Conservation (phyloP, 2,888 invertebrate species). For the Marasmarcha lunaedactyla region DNA sequence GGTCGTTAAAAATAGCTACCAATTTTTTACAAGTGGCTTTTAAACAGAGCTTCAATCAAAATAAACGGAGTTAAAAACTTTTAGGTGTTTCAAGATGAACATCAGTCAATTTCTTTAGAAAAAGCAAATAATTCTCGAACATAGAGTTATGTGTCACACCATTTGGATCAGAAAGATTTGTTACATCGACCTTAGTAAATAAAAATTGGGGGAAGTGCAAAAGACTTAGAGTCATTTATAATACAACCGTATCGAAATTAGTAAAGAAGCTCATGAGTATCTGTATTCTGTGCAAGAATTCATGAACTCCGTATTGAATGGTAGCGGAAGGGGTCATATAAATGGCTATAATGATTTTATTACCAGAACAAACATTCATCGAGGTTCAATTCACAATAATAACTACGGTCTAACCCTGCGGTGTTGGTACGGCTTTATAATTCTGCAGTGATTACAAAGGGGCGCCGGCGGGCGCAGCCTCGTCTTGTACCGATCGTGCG, state of each 20-base stretch:
- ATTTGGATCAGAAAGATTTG: too few species aligned
- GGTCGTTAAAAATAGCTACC: conserved; percentile 65
- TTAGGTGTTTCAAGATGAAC: conserved; percentile 40
- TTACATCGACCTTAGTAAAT: too few species aligned
- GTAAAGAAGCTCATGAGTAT: too few species aligned
- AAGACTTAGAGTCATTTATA: too few species aligned
- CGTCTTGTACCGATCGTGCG: conserved; percentile 65
- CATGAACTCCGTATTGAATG: too few species aligned
- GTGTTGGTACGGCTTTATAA: conserved; percentile 64
- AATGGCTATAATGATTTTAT: too few species aligned
- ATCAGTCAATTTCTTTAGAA: conserved; percentile 46
- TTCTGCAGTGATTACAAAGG: conserved; percentile 69
- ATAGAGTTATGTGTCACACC: too few species aligned
- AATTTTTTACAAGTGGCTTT: conserved; percentile 51
- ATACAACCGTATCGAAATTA: too few species aligned
- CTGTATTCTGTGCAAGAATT: too few species aligned
- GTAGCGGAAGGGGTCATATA: too few species aligned
- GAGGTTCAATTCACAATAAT: neutral
- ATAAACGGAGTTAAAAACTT: conserved; percentile 31
- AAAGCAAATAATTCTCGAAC: conserved; percentile 23
- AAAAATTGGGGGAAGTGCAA: too few species aligned
- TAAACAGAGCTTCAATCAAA: conserved; percentile 33
- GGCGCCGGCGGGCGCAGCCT: conserved; percentile 74
- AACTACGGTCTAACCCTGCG: conserved; percentile 32
- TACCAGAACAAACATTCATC: too few species aligned